These are phyloP conservation scores for Cyrtorhinus lividipennis DNA, from an alignment of 1,140 invertebrate species.

Conservation along the genomic window DNA sequence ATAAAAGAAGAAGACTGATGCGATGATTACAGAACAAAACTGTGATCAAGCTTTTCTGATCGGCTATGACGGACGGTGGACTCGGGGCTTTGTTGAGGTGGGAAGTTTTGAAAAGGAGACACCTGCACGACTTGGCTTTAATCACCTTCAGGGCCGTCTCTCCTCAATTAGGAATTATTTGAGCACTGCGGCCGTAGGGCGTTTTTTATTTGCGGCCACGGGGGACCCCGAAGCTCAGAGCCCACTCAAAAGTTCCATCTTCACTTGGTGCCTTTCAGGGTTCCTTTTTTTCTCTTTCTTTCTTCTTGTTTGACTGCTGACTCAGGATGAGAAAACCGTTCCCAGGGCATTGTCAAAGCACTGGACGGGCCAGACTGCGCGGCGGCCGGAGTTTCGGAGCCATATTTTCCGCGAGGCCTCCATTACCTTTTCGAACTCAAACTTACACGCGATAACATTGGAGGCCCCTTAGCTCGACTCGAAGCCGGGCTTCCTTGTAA, in stretches of 20 bases:
- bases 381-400: background rate
- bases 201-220: background rate
- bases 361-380: background rate
- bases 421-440: background rate
- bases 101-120: background rate
- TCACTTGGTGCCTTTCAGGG: background rate
- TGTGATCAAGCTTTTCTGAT: slow-evolving; percentile 5
- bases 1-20: background rate
- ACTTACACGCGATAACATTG: background rate
- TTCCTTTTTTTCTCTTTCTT: background rate
- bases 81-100: background rate
- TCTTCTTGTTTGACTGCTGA: slow-evolving; percentile 6
- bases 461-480: too few species aligned
- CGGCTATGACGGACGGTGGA: background rate
- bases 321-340: background rate
- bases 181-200: background rate
- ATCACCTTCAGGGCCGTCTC: background rate
- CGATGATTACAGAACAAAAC: slow-evolving; percentile 9
- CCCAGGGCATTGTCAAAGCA: background rate
- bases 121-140: slow-evolving; percentile 6
- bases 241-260: too few species aligned
- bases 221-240: background rate
- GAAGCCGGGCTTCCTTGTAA: background rate
- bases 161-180: slow-evolving; percentile 9
- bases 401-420: background rate